These are phyloP conservation scores for Clanis bilineata DNA, from an alignment of 2,888 invertebrate species.

Conservation along the genomic window DNA sequence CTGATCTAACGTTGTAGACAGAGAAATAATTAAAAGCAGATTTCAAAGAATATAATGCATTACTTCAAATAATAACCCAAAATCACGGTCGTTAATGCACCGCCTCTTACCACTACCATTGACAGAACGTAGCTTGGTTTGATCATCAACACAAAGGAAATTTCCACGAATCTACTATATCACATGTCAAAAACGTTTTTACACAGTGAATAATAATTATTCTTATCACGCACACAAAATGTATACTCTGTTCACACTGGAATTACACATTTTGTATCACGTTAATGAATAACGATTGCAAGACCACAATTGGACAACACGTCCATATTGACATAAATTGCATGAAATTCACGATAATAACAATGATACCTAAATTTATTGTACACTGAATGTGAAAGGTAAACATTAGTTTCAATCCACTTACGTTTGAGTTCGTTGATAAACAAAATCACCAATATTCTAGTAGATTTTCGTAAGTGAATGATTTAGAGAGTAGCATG, in stretches of 20 bases:
- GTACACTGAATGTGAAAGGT: constrained; percentile 10
- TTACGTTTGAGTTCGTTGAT: constrained; percentile 4
- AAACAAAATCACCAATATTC: not conserved
- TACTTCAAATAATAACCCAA: constrained; percentile 70
- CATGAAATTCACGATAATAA: constrained; percentile 63
- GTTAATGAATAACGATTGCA: constrained; percentile 50
- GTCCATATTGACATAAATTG: constrained; percentile 67
- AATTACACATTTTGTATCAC: constrained; percentile 49
- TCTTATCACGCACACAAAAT: constrained; percentile 53
- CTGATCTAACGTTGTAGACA: not conserved
- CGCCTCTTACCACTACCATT: constrained; percentile 70
- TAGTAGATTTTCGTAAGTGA: constrained; percentile 52
- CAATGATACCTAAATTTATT: constrained; percentile 27
- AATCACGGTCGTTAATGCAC: constrained; percentile 78
- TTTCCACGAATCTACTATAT: constrained; percentile 75
- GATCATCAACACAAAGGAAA: constrained; percentile 68
- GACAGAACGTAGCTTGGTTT: constrained; percentile 66
- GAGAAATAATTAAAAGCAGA: constrained; percentile 45
- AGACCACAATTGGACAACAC: constrained; percentile 53
- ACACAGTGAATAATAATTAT: constrained; percentile 35
- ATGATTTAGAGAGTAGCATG: constrained; percentile 71
- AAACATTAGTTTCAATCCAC: constrained; percentile 22
- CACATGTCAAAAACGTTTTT: constrained; percentile 38
- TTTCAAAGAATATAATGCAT: constrained; percentile 67
- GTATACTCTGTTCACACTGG: constrained; percentile 49